phyloP scores from a whole-genome alignment of 2,797 vertebrate species.

The Argentina silus region DNA sequence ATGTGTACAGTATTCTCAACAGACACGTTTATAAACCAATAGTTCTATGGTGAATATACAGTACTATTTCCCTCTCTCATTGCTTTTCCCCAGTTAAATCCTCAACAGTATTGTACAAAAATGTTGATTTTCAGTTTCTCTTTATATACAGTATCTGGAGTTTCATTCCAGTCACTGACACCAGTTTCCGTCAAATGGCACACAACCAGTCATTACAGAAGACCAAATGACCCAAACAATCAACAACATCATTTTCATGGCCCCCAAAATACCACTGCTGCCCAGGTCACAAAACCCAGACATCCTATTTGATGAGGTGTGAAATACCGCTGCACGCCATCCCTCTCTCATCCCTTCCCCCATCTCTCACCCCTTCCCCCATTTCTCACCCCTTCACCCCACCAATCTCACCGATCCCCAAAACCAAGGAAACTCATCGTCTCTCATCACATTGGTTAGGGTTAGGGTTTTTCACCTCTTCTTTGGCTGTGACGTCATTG shows the following conservation, averaged over 20 bases:
- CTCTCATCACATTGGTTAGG: slow-evolving; percentile 40
- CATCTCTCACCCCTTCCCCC: slow-evolving; percentile 1
- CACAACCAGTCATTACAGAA: neutral
- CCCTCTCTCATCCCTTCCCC: neutral
- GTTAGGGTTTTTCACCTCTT: slow-evolving; percentile 26
- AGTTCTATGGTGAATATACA: no score
- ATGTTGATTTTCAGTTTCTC: neutral
- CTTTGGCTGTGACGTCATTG: slow-evolving; percentile 36
- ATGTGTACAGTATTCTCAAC: neutral
- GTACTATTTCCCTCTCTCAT: no score
- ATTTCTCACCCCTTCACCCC: slow-evolving; percentile 23
- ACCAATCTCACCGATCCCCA: no score
- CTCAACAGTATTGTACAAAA: no score
- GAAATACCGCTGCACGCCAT: slow-evolving; percentile 43
- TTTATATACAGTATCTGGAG: neutral
- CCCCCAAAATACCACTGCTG: slow-evolving; percentile 5
- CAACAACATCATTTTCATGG: neutral
- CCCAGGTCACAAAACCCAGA: slow-evolving; percentile 54
- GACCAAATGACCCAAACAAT: neutral
- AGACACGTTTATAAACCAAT: neutral
- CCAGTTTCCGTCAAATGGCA: no score
- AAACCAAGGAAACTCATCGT: slow-evolving; percentile 18
- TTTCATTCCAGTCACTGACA: no score
- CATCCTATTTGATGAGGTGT: slow-evolving; percentile 52
- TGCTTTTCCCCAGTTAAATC: no score